Base-by-base conservation (phyloP, 2,797 vertebrate species). In the Mallotus villosus region DNA sequence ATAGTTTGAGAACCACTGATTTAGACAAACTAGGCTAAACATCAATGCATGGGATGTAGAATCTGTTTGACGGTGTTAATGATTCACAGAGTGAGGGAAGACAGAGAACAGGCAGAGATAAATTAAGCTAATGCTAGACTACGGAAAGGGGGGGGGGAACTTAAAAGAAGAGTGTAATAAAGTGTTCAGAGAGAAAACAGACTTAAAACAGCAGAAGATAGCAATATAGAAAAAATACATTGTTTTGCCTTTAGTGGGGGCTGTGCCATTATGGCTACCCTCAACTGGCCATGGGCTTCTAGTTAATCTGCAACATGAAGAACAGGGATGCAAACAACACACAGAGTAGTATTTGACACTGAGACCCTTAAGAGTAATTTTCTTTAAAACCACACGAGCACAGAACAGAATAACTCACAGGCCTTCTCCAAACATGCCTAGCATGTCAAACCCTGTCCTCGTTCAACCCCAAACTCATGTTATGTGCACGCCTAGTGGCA, bases 291-390 rank as follows among this genome's bases (percentile, higher is more conserved):
- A 25, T 27, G 22, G 59, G 59, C 59, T 61, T 61, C 21, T 24
- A 25, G 14, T 24, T 14, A 24, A n/a, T 55, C 22, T 61, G 22
- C 59, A 61, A 61, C 59, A 61, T 25, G 59, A 61, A 61, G 11
- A 27, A 61, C 59, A 61, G 25, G 22, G 59, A 61, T 14, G 22
- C 59, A 61, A 61, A 61, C 11, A 68, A 67, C 59, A 22, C 21
- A 59, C 22, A 55, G 16, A 55, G 14, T 5, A 17, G 19, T 19
- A 55, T n/a, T 21, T 57, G 4, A 55, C 51, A 55, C 24, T 24
- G 14, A 61, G 17, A 16, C 59, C 41, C 9, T 2, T 14, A 12
- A 12, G 41, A 14, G 2, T 46, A 2, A 3, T 46, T 46, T 14
- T 46, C 41, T 46, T 46, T 46, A 46, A 46, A 46, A 46, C 41